phyloP scores from a whole-genome alignment of 2,888 invertebrate species.

The Zhengitettix transpicula region DNA sequence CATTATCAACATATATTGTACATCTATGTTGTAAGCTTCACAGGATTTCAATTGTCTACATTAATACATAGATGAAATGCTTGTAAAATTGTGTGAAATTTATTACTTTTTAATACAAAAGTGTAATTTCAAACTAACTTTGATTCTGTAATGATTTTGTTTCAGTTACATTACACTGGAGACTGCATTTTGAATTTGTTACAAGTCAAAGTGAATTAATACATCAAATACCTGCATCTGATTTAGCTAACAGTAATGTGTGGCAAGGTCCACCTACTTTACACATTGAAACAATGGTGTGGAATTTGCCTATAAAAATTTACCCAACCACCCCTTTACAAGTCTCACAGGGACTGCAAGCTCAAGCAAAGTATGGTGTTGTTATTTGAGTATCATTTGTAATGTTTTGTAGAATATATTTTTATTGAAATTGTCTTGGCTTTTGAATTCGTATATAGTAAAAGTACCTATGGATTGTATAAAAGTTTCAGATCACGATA shows the following conservation, averaged over 20 bases:
- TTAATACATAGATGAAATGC: too few relatives aligned
- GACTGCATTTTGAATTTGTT: constrained; percentile 94
- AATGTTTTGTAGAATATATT: neutral
- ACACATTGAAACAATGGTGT: constrained; percentile 94
- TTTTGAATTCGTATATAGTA: too few relatives aligned
- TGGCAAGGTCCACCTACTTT: constrained; percentile 77
- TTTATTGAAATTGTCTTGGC: too few relatives aligned
- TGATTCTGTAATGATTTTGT: constrained; percentile 15
- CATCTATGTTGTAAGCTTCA: too few relatives aligned
- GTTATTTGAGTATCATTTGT: neutral
- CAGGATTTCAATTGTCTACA: too few relatives aligned
- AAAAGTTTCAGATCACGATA: too few relatives aligned
- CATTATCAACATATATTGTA: too few relatives aligned
- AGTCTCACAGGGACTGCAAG: constrained; percentile 43
- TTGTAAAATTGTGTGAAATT: too few relatives aligned
- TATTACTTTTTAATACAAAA: too few relatives aligned
- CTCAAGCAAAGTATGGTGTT: constrained; percentile 20
- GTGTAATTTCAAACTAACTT: too few relatives aligned
- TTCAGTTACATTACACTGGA: constrained; percentile 77
- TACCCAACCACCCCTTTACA: constrained; percentile 80
- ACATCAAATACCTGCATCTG: constrained; percentile 30
- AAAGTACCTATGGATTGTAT: too few relatives aligned
- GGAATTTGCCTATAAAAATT: constrained; percentile 90
- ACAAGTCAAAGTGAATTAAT: constrained; percentile 51
- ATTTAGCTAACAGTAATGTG: constrained; percentile 36